Evolutionary conservation across 2,888 invertebrate species (phyloP).

Genomic region (Poecilobothrus nobilitatus): DNA sequence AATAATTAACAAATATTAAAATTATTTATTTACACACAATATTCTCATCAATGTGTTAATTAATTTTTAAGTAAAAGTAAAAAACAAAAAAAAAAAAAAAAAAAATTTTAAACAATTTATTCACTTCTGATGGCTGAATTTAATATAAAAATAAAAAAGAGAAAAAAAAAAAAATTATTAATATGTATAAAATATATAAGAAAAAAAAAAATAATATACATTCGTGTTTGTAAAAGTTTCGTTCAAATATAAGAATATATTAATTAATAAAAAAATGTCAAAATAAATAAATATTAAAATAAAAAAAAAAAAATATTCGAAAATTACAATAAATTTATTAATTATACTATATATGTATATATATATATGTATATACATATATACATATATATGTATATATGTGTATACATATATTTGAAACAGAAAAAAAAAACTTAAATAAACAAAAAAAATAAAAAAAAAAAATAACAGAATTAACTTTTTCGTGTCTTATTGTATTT

Average conservation of each 20-base stretch:
- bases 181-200: neutral
- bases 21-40: too few relatives aligned
- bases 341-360: too few relatives aligned
- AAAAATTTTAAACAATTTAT: too few relatives aligned
- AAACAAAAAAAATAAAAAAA: constrained; percentile 14
- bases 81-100: too few relatives aligned
- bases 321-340: neutral
- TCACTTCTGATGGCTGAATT: neutral
- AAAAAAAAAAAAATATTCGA: neutral
- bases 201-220: neutral
- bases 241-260: neutral
- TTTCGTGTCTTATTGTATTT: constrained; percentile 23
- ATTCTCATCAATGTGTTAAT: neutral
- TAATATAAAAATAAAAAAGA: neutral
- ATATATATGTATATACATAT: neutral
- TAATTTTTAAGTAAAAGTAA: neutral
- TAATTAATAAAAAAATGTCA: neutral
- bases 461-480: constrained; percentile 19
- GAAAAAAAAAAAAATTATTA: too few relatives aligned
- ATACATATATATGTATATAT: neutral
- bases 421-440: constrained; percentile 13
- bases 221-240: constrained; percentile 6
- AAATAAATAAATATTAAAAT: neutral
- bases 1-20: too few relatives aligned
- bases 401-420: neutral